Percentiles rank a stretch among this genome's conserved stretches.
Evolutionary conservation across 2,113 vertebrate species (phyloP).

Genomic region (Echinops telfairi): DNA sequence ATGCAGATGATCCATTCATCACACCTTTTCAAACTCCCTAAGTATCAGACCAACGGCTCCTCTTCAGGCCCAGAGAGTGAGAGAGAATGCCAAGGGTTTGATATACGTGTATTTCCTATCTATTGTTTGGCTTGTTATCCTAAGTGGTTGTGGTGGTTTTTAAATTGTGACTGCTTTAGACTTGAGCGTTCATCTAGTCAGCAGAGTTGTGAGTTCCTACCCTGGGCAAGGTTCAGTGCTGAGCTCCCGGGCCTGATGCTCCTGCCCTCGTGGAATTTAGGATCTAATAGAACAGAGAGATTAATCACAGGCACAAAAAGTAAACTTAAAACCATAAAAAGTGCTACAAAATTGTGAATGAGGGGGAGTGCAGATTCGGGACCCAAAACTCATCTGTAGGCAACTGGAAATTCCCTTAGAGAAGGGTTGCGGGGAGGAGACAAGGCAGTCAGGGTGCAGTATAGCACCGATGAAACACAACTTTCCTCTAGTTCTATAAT

Average conservation of each 20-base stretch:
- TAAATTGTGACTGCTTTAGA: background rate
- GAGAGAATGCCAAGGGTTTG: background rate
- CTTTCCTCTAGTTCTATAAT: too few relatives aligned
- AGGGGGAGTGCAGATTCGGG: too few relatives aligned
- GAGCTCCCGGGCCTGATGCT: too few relatives aligned
- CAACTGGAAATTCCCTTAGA: too few relatives aligned
- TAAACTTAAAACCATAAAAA: slow-evolving; percentile 12
- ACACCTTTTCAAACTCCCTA: background rate
- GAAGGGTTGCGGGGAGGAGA: too few relatives aligned
- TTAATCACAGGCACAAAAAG: slow-evolving; percentile 1
- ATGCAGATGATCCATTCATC: background rate
- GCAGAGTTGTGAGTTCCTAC: background rate
- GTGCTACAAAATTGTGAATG: too few relatives aligned
- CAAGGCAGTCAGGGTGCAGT: too few relatives aligned
- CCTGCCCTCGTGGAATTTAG: background rate
- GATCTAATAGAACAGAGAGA: background rate
- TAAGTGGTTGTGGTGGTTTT: background rate
- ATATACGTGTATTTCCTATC: background rate
- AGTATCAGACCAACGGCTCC: too few relatives aligned
- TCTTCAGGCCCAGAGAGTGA: background rate
- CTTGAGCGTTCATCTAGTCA: background rate
- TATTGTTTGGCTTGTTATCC: slow-evolving; percentile 7
- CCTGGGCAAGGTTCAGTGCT: background rate
- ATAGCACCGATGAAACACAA: too few relatives aligned
- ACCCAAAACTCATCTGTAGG: too few relatives aligned